Evolutionary conservation across 37 sponge, comb jelly and placozoan species (phyloP).

Genomic region (Sycon ciliatum): DNA sequence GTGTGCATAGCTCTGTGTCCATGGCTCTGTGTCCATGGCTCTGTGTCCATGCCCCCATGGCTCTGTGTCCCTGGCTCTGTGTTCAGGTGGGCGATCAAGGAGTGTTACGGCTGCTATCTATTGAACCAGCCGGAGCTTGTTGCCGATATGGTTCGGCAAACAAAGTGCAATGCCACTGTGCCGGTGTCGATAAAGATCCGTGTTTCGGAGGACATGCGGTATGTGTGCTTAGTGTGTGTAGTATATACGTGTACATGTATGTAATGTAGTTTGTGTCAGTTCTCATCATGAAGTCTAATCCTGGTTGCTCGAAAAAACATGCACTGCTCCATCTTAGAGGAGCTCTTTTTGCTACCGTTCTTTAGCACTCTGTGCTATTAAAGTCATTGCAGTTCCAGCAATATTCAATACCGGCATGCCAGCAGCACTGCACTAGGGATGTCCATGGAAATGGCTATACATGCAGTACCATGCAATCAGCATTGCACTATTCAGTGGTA

Average conservation of each 20-base stretch:
- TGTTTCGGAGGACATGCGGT: conserved; percentile 57
- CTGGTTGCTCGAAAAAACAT: no score
- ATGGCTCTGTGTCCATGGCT: not conserved
- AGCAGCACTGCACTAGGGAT: no score
- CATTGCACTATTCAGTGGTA: no score
- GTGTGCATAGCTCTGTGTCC: not conserved
- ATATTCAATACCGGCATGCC: no score
- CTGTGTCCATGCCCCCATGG: not conserved
- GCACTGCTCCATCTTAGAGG: no score
- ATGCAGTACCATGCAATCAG: no score
- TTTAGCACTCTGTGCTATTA: no score
- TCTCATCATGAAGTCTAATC: no score
- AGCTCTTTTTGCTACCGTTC: no score
- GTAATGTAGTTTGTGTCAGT: not conserved
- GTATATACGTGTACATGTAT: not conserved
- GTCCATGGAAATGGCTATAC: no score
- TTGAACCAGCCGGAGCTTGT: conserved; percentile 63
- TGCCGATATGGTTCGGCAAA: conserved; percentile 59
- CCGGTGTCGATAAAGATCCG: conserved; percentile 83
- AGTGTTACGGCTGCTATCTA: conserved; percentile 66
- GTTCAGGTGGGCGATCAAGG: conserved; percentile 70
- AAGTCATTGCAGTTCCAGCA: no score
- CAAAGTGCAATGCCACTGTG: conserved; percentile 33
- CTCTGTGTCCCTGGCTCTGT: not conserved
- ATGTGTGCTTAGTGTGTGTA: not conserved